Evolutionary conservation across 2,113 vertebrate genomes (phyloP), one percentile per base, ranked within the genome.

Genomic region (Planiliza haematocheilus): DNA sequence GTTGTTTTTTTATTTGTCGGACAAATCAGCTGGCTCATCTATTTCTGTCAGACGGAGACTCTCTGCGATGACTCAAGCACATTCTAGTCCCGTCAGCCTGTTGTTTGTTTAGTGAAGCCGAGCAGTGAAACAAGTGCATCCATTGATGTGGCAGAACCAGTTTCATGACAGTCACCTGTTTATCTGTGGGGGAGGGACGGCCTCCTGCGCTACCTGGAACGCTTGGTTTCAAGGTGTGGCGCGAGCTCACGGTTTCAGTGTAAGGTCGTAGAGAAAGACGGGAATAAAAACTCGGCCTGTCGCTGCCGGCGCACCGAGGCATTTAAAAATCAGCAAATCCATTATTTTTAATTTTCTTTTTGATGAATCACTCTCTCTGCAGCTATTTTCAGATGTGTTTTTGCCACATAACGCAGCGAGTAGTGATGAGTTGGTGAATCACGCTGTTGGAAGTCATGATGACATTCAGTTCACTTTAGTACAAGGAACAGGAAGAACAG

Each of bases 181-280:
- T 72, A 24, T 66, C 6, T 24, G 24, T 8, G 68, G 72, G 77
- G 87, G 78, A 74, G 59, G 82, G 77, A 66, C 10, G 12, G 9
- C 4, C 36, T 11, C 11, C 5, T 10, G 10, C 6, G 34, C 42
- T 43, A 2, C 21, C 51, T 34, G 13, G 16, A 21, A 21, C 10
- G 3, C 60, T 48, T 30, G 61, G 89, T 93, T 93, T 94, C 92
- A 89, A 89, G 93, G 94, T 83, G 94, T 88, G 93, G 85, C 41
- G 0, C 21, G 24, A 30, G 8, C 1, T 13, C 56, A 62, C 49
- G 63, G 82, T 90, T 86, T 90, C 81, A 62, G 7, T 55, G 14
- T 24, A 45, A 20, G 0, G 1, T 9, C 7, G 14, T 14, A 13
- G 16, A 30, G 7, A 68, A 7, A 17, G 38, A 18, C 2, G 13